Evolutionary conservation across 2,888 invertebrate species (phyloP), one percentile per base, ranked within the genome.

Genomic region (Amiota minor): DNA sequence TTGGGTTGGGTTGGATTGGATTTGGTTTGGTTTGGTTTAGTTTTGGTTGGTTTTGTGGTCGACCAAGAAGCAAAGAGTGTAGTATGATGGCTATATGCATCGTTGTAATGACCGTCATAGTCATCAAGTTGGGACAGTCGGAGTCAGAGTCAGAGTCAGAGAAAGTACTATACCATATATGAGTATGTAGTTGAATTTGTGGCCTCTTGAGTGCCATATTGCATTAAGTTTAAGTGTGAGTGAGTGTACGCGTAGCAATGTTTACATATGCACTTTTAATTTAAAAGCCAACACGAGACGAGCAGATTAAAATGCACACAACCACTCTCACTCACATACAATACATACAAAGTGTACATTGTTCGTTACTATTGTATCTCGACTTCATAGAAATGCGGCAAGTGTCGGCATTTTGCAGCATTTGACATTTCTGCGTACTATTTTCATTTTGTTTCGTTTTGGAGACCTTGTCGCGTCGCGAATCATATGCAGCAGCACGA

Each of bases 11-110:
- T 62, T 35, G 20, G 9, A 35, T 18, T 74, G 69, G 80, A 83
- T 86, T 86, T 81, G 80, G 79, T 80, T 81, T 85, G 85, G 49
- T 65, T 47, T 16, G 65, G 65, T 68, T 53, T 20, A 50, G 67
- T 67, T 50, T 68, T 53, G 67, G 50, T 20, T 20, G 67, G 49
- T 68, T 59, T 68, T 68, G 67, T 68, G 67, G 67, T 53, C 23
- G 50, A 18, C 23, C 67, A n/a, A 20, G 67, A 68, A 53, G 53
- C 53, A 53, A 53, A n/a, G 14, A 12, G 16, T 14, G 14, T n/a
- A 2, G 53, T 53, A n/a, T 53, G n/a, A 53, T 53, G 53, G 14
- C 14, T 53, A 16, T 9, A 10, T 53, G 53, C 10, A n/a, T n/a
- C 53, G 16, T n/a, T 53, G 53, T 53, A 53, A 53, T 53, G 53